Evolutionary conservation across 2,113 vertebrate species (phyloP).

Genomic region (Paraplagusia blochii): DNA sequence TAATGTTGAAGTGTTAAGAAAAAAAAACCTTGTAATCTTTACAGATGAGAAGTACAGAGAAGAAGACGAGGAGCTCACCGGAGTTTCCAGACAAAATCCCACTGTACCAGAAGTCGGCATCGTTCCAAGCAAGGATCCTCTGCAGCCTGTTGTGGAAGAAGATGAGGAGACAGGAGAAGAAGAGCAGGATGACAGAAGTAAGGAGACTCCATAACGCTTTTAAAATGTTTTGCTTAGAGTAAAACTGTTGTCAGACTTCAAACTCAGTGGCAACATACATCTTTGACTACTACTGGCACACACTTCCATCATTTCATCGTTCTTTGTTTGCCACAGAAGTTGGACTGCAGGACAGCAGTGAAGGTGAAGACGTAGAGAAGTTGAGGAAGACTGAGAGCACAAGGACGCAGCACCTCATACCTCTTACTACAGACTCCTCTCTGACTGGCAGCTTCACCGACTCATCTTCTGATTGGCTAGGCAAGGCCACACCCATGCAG

Average conservation of each 20-base stretch:
- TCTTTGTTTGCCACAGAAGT: too few relatives aligned
- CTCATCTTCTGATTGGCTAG: constrained; percentile 45
- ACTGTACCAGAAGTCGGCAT: constrained; percentile 55
- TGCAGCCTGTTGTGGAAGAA: constrained; percentile 63
- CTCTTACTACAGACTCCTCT: constrained; percentile 49
- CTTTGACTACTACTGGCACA: too few relatives aligned
- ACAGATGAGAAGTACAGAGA: constrained; percentile 23
- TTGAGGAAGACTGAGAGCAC: constrained; percentile 8
- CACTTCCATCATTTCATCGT: too few relatives aligned
- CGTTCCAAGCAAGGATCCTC: constrained; percentile 63
- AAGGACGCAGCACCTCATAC: constrained; percentile 28
- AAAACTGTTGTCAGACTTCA: too few relatives aligned
- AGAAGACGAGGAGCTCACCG: constrained; percentile 16
- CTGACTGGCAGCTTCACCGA: constrained; percentile 46
- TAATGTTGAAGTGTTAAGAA: background rate
- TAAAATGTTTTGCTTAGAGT: too few relatives aligned
- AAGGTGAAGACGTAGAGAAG: constrained; percentile 11
- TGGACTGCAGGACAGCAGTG: constrained; percentile 8
- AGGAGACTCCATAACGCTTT: background rate
- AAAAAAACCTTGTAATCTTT: constrained; percentile 14
- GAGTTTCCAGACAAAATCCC: constrained; percentile 52
- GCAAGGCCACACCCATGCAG: constrained; percentile 22
- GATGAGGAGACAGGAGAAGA: constrained; percentile 19
- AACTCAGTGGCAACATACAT: too few relatives aligned
- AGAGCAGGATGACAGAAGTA: constrained; percentile 3